Percentiles rank a stretch among this genome's conserved stretches.
Conservation (phyloP, 2,797 vertebrate species). For the Vipera ursinii region DNA sequence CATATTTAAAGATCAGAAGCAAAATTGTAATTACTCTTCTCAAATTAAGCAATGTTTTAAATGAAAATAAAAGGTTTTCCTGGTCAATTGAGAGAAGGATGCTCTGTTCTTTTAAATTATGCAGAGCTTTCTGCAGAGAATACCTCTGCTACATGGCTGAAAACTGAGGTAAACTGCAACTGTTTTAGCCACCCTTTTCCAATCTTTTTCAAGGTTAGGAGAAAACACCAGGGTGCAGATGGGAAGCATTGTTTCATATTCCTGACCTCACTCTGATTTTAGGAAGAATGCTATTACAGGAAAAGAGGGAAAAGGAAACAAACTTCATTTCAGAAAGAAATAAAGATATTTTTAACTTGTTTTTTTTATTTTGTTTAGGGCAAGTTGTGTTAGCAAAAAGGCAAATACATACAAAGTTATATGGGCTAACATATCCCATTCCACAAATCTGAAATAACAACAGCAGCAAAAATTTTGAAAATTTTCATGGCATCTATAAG, state of each 20-base stretch:
- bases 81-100: background rate
- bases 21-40: background rate
- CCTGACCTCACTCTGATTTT: background rate
- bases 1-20: background rate
- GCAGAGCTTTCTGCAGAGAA: background rate
- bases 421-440: background rate
- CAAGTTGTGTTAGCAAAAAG: background rate
- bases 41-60: background rate
- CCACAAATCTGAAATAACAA: background rate
- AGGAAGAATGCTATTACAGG: background rate
- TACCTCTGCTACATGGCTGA: background rate
- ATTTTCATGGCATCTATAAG: background rate
- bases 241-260: background rate
- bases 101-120: background rate
- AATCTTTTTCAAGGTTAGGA: background rate
- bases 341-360: background rate
- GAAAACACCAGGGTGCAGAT: background rate
- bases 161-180: background rate
- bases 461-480: background rate
- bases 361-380: background rate
- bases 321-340: background rate
- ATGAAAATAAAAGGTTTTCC: background rate
- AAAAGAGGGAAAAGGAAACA: background rate
- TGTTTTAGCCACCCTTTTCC: background rate
- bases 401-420: background rate